Percentiles rank a stretch among this genome's conserved stretches.
Evolutionary conservation across 2,113 vertebrate species (phyloP).

Genomic region (Machaerirhynchus nigripectus): DNA sequence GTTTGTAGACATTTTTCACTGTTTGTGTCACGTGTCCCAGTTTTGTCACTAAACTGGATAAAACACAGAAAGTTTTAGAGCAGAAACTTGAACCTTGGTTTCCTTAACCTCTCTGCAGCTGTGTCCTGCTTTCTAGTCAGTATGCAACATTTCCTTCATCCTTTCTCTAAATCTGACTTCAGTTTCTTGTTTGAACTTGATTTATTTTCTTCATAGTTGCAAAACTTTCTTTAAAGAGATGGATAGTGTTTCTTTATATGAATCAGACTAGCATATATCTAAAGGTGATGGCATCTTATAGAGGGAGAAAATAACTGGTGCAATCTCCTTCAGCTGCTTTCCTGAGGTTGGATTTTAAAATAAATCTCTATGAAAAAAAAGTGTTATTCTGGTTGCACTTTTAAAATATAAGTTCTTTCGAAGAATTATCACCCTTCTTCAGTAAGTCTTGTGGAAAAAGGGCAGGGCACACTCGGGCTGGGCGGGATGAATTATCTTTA

Average conservation of each 20-base stretch:
- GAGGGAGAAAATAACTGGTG: background rate
- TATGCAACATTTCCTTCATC: background rate
- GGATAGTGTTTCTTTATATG: background rate
- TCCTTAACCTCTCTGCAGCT: background rate
- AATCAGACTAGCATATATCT: background rate
- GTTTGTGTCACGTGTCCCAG: fast-evolving
- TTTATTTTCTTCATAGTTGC: background rate
- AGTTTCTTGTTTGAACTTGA: background rate
- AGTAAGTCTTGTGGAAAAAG: background rate
- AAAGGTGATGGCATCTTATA: background rate
- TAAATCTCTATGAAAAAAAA: background rate
- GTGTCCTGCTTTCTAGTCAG: background rate
- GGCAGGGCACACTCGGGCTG: fast-evolving
- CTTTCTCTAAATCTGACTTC: background rate
- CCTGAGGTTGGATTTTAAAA: background rate
- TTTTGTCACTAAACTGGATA: background rate
- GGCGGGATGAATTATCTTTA: background rate
- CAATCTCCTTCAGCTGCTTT: background rate
- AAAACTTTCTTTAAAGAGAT: background rate
- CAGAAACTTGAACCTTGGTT: background rate
- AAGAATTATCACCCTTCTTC: background rate
- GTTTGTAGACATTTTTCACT: background rate
- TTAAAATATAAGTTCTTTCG: background rate
- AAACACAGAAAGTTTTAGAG: background rate
- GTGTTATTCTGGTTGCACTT: background rate